Base-by-base conservation (phyloP, 2,113 vertebrate species). In the Natator depressus region DNA sequence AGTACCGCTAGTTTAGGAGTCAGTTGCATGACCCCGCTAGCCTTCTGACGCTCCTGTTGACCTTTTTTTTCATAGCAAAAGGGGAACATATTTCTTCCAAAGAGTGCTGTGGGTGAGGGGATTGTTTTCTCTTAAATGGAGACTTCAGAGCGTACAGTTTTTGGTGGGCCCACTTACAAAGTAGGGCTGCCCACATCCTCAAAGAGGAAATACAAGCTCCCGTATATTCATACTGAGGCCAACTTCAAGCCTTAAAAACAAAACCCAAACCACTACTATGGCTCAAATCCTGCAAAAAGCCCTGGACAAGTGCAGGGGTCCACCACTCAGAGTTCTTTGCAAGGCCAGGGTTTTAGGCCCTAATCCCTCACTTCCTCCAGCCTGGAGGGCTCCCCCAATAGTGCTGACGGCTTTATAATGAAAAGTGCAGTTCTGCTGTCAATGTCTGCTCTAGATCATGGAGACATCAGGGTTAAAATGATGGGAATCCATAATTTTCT, bases 261-360 rank as follows among this genome's bases (percentile, higher is more conserved):
- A 90, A 91, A 38, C 55, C 29, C 84, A 75, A 84, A 1, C 2
- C 25, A 4, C 2, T 27, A 2, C 81, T 35, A 75, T 13, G 46
- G 12, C 50, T 20, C 25, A 65, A n/a, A 81, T 54, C 94, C n/a
- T 84, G 10, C 4, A 54, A 13, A 0, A 2, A 3, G 0, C 69
- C 2, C 2, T 27, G 47, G 55, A 17, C 1, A 3, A 3, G 12
- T 22, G n/a, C 42, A 47, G 22, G 20, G 72, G 9, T 19, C 31
- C 7, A 5, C 20, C 90, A 35, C 42, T 35, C 27, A 35, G 22
- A 16, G 12, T 12, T 3, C 7, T 17, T 4, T 84, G n/a, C 72
- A 54, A 84, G 89, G 88, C 54, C 59, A 59, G 7, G 12, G 14
- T 90, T 83, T 93, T 79, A n/a, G 35, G 25, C 1, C 81, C 51